Base-by-base conservation (phyloP, 1,140 invertebrate genomes). In the Cydia strobilella region DNA sequence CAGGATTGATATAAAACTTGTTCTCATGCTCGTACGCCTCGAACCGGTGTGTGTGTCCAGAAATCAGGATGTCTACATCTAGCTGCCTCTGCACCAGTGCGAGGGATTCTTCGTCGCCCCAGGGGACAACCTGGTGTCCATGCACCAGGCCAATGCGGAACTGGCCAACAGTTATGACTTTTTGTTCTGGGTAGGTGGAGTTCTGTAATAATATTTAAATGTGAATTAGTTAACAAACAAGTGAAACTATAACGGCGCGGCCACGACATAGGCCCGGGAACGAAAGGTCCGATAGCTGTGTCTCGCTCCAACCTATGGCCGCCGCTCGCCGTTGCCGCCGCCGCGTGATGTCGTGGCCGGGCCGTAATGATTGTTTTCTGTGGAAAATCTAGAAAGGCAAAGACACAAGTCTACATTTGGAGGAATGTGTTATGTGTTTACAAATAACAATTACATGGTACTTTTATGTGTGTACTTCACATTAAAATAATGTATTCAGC, bases 1-100 rank as follows among this genome's bases (percentile, higher is more conserved):
- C 99, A 69, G 99, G 99, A 94, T 99, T 99, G 59, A 99, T 99
- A 91, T 98, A 99, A 93, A 99, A 99, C 89, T 99, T 99, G 84
- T 98, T 99, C 91, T 99, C 98, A 94, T 99, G 98, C 93, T 99
- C 99, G 89, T 98, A 99, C 0, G 98, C 98, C 90, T 99, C 98
- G 94, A 99, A 99, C 83, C 98, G 97, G 93, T 99, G 99, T 7
- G 99, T 99, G 90, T 99, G 99, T 0, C 99, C 99, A 18, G 98
- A 98, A 85, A 99, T 99, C 9, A 99, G 94, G 82, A 99, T 99
- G 92, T 99, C 99, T 15, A 99, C 99, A 93, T 99, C 98, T 13
- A 99, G 92, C 91, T 99, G 99, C 42, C 99, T 94, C 86, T 99
- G 99, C 51, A 99, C 96, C 75, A 99, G 94, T 0, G 98, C 97